phyloP scores from a whole-genome alignment of 1,140 invertebrate species.

The Drosophila ambigua region DNA sequence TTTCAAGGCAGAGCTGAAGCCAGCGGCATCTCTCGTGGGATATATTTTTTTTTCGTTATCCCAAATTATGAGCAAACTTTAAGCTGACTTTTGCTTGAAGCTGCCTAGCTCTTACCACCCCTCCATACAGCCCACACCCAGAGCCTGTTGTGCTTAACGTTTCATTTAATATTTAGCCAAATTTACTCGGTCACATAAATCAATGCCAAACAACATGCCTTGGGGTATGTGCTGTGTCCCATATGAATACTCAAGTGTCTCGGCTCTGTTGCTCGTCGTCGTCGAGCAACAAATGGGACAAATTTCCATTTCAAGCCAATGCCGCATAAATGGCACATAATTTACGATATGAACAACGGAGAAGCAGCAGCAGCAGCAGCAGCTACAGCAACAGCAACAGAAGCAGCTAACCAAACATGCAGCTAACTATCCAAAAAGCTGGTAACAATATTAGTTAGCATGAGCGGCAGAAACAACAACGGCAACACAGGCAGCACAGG shows the following conservation, averaged over 20 bases:
- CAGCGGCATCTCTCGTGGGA: too few relatives aligned
- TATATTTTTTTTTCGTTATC: slow-evolving; percentile 9
- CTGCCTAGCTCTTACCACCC: too few relatives aligned
- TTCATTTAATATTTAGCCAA: slow-evolving; percentile 79
- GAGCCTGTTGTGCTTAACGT: slow-evolving; percentile 54
- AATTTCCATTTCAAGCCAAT: slow-evolving; percentile 82
- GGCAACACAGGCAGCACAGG: slow-evolving; percentile 22
- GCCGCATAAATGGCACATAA: slow-evolving; percentile 80
- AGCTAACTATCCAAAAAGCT: slow-evolving; percentile 78
- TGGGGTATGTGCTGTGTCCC: slow-evolving; percentile 37
- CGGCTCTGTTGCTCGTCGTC: slow-evolving; percentile 30
- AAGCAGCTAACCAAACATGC: slow-evolving; percentile 74
- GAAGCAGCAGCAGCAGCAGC: slow-evolving; percentile 21
- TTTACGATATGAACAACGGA: slow-evolving; percentile 73
- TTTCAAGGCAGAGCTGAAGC: too few relatives aligned
- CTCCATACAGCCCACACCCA: neutral
- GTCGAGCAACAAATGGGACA: slow-evolving; percentile 78
- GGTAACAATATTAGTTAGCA: slow-evolving; percentile 77
- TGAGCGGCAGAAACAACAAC: slow-evolving; percentile 33
- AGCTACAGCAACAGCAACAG: slow-evolving; percentile 30
- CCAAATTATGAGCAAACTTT: slow-evolving; percentile 64
- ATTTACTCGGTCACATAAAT: slow-evolving; percentile 69
- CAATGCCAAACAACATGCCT: slow-evolving; percentile 72
- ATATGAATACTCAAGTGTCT: slow-evolving; percentile 82
- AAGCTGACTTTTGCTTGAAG: slow-evolving; percentile 26